A percentile compares a stretch with the other conserved stretches of the same genome.
phyloP scores from a whole-genome alignment of 1,140 invertebrate genomes.

The Habropoda laboriosa region DNA sequence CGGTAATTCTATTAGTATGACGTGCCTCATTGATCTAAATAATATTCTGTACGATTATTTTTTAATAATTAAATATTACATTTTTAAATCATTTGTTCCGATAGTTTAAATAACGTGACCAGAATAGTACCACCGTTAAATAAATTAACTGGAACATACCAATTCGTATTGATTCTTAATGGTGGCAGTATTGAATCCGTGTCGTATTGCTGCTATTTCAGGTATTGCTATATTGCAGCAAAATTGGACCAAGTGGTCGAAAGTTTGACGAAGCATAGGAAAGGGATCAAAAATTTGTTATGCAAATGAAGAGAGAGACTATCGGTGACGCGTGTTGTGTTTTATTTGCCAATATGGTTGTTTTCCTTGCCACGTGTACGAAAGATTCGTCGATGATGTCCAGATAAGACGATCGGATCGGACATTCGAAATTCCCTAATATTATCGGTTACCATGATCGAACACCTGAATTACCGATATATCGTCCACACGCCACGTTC shows the following conservation, averaged over 20 bases:
- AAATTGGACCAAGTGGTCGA: neutral
- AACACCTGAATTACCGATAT: neutral
- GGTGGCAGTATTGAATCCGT: neutral
- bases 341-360: conserved; percentile 18
- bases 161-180: neutral
- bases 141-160: neutral
- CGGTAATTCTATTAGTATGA: neutral
- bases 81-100: neutral
- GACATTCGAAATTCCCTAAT: neutral
- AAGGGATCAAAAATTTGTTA: conserved; percentile 22
- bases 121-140: neutral
- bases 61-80: too few species aligned
- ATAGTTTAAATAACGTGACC: neutral
- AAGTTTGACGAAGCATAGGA: neutral
- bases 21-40: neutral
- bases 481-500: neutral
- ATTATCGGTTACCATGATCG: conserved; percentile 42
- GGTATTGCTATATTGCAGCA: neutral
- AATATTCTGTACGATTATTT: neutral
- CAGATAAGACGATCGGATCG: conserved; percentile 49
- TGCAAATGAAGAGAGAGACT: conserved; percentile 38
- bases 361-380: conserved; percentile 53
- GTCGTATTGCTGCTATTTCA: neutral
- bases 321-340: conserved; percentile 30
- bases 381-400: conserved; percentile 3